phyloP scores from a whole-genome alignment of 2,113 vertebrate genomes.

The Oophaga pumilio region DNA sequence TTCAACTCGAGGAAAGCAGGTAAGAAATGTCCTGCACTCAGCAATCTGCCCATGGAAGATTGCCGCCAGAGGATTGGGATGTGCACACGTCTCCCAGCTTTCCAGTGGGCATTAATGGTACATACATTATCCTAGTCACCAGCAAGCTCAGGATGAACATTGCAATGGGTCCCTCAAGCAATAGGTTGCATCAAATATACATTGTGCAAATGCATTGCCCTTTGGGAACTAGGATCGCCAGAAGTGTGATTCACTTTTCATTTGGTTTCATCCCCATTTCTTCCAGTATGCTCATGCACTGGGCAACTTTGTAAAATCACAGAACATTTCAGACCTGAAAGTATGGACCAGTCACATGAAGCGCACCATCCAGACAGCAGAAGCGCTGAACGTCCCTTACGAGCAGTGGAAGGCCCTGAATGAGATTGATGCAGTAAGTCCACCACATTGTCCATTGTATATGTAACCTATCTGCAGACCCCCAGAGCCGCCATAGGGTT shows the following conservation, averaged over 20 bases:
- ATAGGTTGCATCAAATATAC: no score
- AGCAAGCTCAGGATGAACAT: background rate
- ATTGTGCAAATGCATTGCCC: background rate
- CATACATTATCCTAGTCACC: background rate
- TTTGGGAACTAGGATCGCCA: background rate
- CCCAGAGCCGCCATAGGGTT: background rate
- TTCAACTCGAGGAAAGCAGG: slow-evolving; percentile 76
- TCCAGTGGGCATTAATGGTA: background rate
- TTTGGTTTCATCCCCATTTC: background rate
- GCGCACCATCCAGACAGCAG: slow-evolving; percentile 89
- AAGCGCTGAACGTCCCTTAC: slow-evolving; percentile 81
- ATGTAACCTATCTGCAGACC: background rate
- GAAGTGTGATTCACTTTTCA: background rate
- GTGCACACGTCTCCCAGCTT: background rate
- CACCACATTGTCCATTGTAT: background rate
- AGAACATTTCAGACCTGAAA: slow-evolving; percentile 82
- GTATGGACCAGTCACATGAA: slow-evolving; percentile 95
- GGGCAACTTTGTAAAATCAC: slow-evolving; percentile 78
- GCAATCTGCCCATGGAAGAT: background rate
- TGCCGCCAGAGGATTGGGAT: background rate
- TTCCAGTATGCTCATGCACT: slow-evolving; percentile 80
- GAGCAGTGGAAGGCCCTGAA: slow-evolving; percentile 96
- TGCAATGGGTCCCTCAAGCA: background rate
- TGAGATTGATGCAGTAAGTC: slow-evolving; percentile 88
- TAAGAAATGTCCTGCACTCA: slow-evolving; percentile 49